Conservation (phyloP, 2,888 invertebrate species). For the Drosophila melanosoma region DNA sequence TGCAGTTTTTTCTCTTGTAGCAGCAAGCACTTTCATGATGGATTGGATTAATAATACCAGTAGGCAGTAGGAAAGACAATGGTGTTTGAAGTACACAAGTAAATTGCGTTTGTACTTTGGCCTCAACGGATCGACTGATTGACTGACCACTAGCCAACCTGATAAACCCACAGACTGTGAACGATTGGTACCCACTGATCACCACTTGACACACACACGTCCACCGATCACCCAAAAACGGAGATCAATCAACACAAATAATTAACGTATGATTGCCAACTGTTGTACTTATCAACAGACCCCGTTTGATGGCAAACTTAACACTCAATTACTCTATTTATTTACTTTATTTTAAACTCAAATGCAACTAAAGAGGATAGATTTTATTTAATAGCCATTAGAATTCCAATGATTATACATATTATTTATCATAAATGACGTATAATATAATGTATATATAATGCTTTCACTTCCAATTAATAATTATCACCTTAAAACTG, state of each 20-base stretch:
- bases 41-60: constrained; percentile 46
- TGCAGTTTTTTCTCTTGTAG: constrained; percentile 6
- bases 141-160: neutral
- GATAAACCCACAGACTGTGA: constrained; percentile 1
- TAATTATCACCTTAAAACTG: neutral
- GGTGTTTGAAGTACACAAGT: constrained; percentile 13
- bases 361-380: constrained; percentile 9
- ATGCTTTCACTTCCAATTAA: neutral
- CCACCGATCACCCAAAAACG: constrained; percentile 15
- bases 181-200: constrained; percentile 16
- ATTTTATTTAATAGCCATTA: constrained; percentile 12
- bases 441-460: too few relatives aligned
- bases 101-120: constrained; percentile 9
- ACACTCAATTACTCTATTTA: constrained; percentile 21
- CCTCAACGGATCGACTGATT: neutral
- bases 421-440: constrained; percentile 9
- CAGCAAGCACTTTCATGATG: constrained; percentile 38
- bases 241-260: constrained; percentile 50
- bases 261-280: constrained; percentile 64
- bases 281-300: constrained; percentile 33
- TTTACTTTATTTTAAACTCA: constrained; percentile 19
- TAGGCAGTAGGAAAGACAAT: neutral
- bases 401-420: constrained; percentile 19
- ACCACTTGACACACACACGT: constrained; percentile 23
- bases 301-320: constrained; percentile 9